Conservation (phyloP, 2,797 vertebrate genomes). For the Pangasius djambal region DNA sequence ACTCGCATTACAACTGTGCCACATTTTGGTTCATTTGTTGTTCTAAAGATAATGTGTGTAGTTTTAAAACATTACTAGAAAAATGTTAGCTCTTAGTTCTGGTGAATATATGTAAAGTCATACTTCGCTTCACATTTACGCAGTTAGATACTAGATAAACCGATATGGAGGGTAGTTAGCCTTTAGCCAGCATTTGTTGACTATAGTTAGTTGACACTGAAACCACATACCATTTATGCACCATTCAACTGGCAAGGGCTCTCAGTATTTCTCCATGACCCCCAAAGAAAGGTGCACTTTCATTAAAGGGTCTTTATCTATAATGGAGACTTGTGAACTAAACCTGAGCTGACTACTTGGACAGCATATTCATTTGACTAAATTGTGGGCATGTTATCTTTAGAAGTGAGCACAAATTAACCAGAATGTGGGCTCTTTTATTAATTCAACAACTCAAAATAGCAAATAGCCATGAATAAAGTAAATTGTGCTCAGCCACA, state of each 20-base stretch:
- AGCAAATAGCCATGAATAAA: neutral
- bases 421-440: neutral
- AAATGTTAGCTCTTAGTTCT: neutral
- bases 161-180: neutral
- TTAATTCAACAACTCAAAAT: neutral
- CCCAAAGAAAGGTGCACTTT: neutral
- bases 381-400: neutral
- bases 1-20: neutral
- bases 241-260: neutral
- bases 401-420: neutral
- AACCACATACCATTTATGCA: neutral
- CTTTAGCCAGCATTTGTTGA: neutral
- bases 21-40: neutral
- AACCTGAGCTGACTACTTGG: neutral
- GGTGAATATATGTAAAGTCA: neutral
- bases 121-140: neutral
- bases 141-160: neutral
- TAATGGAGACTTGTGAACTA: neutral
- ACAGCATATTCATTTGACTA: neutral
- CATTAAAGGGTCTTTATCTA: neutral
- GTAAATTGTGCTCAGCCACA: neutral
- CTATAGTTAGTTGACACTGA: neutral
- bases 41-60: neutral
- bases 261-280: neutral
- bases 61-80: neutral